A percentile compares a stretch with the other conserved stretches of the same genome.
Evolutionary conservation across 2,113 vertebrate species (phyloP).

Genomic region (Pongo pygmaeus): DNA sequence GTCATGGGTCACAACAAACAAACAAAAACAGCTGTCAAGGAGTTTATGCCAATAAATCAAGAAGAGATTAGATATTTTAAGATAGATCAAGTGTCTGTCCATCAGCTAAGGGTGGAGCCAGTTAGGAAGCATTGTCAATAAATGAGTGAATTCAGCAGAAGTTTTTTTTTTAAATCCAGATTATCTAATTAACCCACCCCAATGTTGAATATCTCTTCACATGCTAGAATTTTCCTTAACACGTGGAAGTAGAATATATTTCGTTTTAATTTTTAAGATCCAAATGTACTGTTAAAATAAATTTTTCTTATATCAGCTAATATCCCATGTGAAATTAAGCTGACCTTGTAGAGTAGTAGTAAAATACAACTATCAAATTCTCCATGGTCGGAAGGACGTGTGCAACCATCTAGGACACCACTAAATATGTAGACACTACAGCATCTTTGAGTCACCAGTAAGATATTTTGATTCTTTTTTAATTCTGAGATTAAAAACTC

Average conservation of each 20-base stretch:
- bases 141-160: slow-evolving; percentile 17
- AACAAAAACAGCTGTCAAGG: slow-evolving; percentile 51
- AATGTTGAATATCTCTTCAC: not conserved
- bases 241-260: not conserved
- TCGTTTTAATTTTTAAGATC: slow-evolving; percentile 15
- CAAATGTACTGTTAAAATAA: not conserved
- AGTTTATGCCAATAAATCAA: not conserved
- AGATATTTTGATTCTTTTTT: not conserved
- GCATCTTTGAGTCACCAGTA: not conserved
- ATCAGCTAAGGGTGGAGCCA: not conserved
- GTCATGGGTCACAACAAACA: slow-evolving; percentile 46
- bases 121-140: not conserved
- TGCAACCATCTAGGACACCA: not conserved
- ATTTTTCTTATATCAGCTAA: slow-evolving; percentile 2
- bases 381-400: not conserved
- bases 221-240: slow-evolving; percentile 17
- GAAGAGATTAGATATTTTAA: slow-evolving; percentile 41
- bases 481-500: slow-evolving; percentile 16
- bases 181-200: not conserved
- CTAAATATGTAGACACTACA: not conserved
- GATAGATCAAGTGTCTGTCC: slow-evolving; percentile 31
- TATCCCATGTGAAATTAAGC: not conserved
- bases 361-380: not conserved
- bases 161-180: not conserved
- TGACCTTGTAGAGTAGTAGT: not conserved